A percentile compares a stretch with the other conserved stretches of the same genome.
Conservation (phyloP, 2,797 vertebrate genomes). For the Percopsis omiscomaycus region DNA sequence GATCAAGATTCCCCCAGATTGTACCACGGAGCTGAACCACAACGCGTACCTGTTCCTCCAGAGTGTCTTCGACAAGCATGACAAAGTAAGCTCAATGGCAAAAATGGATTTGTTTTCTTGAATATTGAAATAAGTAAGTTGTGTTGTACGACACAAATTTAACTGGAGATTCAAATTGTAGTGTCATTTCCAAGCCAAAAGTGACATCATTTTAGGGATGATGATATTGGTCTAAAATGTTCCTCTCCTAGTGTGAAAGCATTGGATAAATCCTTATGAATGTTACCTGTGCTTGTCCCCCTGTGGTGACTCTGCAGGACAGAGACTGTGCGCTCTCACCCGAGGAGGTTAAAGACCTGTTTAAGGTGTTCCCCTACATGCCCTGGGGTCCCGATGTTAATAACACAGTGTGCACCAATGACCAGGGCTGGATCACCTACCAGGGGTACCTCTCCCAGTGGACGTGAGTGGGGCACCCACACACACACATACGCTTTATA, state of each 20-base stretch:
- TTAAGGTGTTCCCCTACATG: conserved; percentile 97
- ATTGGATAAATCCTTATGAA: background rate
- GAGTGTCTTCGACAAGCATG: conserved; percentile 97
- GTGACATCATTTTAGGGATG: background rate
- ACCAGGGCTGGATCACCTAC: conserved; percentile 96
- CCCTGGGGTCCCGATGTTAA: conserved; percentile 98
- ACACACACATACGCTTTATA: background rate
- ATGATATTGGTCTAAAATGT: background rate
- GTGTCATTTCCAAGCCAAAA: background rate
- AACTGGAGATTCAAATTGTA: background rate
- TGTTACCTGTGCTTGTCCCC: background rate
- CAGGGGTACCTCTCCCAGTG: conserved; percentile 98
- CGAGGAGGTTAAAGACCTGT: conserved; percentile 94
- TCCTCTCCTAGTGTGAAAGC: background rate
- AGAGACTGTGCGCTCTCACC: conserved; percentile 95
- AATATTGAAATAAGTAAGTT: background rate
- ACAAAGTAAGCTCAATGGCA: conserved; percentile 83
- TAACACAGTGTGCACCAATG: conserved; percentile 94
- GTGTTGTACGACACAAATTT: too few relatives aligned
- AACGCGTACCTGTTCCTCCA: conserved; percentile 97
- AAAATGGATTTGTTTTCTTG: too few relatives aligned
- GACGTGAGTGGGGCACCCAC: conserved; percentile 84
- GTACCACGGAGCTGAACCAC: conserved; percentile 97
- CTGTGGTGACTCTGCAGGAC: conserved; percentile 77
- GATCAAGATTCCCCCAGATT: conserved; percentile 91